Percentiles rank a stretch among this genome's conserved stretches.
phyloP scores from a whole-genome alignment of 1,140 invertebrate species.

The Drosophila fuyamai region DNA sequence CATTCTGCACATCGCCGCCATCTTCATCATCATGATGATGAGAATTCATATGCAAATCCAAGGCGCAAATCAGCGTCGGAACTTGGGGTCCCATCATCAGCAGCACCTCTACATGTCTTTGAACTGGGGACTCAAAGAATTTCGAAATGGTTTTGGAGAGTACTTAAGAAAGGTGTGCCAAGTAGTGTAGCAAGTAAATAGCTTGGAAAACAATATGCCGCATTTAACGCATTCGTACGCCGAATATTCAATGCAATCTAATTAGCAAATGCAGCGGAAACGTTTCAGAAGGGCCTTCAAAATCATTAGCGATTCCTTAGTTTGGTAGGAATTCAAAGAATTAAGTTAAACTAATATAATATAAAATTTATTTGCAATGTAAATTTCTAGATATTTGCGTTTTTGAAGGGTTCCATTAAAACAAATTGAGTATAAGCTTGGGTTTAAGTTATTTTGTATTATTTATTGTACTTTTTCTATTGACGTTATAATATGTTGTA shows the following conservation, averaged over 20 bases:
- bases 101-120: constrained; percentile 4
- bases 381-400: too few relatives aligned
- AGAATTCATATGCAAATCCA: constrained; percentile 76
- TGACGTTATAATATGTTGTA: too few relatives aligned
- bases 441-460: too few relatives aligned
- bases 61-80: constrained; percentile 70
- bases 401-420: too few relatives aligned
- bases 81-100: constrained; percentile 26
- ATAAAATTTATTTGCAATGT: too few relatives aligned
- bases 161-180: constrained; percentile 9
- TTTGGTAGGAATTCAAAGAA: too few relatives aligned
- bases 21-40: constrained; percentile 63
- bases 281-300: background rate
- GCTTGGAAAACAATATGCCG: constrained; percentile 42
- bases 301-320: background rate
- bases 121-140: constrained; percentile 25
- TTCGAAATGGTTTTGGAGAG: constrained; percentile 20
- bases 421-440: too few relatives aligned
- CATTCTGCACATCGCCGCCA: constrained; percentile 13
- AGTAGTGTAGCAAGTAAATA: constrained; percentile 32
- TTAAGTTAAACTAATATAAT: too few relatives aligned
- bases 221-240: constrained; percentile 30
- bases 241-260: constrained; percentile 15
- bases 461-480: too few relatives aligned
- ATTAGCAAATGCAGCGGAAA: background rate